phyloP scores from a whole-genome alignment of 2,888 invertebrate genomes.

The Acleris holmiana region DNA sequence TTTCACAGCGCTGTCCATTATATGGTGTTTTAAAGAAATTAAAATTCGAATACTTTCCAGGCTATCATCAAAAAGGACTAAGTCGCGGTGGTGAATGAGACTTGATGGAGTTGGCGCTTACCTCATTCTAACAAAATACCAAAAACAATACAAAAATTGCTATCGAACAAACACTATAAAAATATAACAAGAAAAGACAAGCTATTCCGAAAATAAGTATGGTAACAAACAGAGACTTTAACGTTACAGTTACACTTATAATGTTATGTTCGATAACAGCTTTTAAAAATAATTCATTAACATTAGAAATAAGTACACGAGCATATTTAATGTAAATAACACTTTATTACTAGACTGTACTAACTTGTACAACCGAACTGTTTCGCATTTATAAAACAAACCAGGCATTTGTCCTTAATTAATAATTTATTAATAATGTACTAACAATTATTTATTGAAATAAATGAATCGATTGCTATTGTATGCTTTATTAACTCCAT shows the following conservation, averaged over 20 bases:
- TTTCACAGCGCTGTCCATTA: no score
- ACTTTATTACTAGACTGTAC: conserved; percentile 56
- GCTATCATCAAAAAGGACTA: conserved; percentile 76
- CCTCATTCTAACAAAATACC: conserved; percentile 52
- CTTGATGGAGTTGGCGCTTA: conserved; percentile 57
- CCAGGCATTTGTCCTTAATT: conserved; percentile 58
- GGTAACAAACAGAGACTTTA: no score
- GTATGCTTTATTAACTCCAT: conserved; percentile 41
- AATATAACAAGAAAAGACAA: no score
- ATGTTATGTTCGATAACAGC: no score
- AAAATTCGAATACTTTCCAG: conserved; percentile 72
- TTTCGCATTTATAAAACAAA: conserved; percentile 75
- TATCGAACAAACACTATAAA: conserved; percentile 8
- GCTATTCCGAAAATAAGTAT: no score
- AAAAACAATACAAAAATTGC: conserved; percentile 39
- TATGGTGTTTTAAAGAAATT: conserved; percentile 48
- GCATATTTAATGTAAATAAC: conserved; percentile 69
- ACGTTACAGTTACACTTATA: no score
- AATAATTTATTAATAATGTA: conserved; percentile 67
- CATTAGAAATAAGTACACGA: conserved; percentile 40
- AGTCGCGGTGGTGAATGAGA: conserved; percentile 59
- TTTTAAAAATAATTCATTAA: not conserved
- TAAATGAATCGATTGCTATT: conserved; percentile 70
- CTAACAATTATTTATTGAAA: conserved; percentile 73
- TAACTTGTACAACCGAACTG: conserved; percentile 71